These are phyloP conservation scores for Falco peregrinus DNA, from an alignment of 2,797 vertebrate species.

Conservation along the genomic window DNA sequence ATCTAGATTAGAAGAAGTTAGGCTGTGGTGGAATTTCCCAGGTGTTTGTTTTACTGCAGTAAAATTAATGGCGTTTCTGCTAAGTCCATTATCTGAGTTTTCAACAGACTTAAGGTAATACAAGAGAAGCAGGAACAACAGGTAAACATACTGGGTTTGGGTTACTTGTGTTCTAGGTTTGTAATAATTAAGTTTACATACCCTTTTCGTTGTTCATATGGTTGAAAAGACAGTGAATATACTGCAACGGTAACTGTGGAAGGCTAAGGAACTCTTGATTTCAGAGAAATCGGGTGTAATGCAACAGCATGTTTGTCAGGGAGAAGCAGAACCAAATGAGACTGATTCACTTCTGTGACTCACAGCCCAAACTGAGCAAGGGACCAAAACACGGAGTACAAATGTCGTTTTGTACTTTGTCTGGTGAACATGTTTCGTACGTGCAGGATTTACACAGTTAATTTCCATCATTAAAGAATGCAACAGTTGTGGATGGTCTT, in stretches of 20 bases:
- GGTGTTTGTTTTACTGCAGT: fast-evolving
- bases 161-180: background rate
- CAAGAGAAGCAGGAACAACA: background rate
- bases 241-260: background rate
- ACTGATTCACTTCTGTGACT: background rate
- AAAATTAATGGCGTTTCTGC: background rate
- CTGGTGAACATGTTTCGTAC: fast-evolving
- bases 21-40: background rate
- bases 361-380: background rate
- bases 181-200: background rate
- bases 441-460: fast-evolving
- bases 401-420: too few species aligned
- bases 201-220: background rate
- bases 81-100: background rate
- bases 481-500: background rate
- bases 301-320: fast-evolving
- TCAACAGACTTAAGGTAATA: background rate
- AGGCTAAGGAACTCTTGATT: background rate
- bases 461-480: background rate
- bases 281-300: background rate
- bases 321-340: background rate
- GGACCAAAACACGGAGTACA: background rate
- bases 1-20: background rate
- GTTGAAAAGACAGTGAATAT: background rate
- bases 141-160: background rate